These are phyloP conservation scores for Oreochromis mossambicus DNA, from an alignment of 2,797 vertebrate genomes.

Conservation along the genomic window DNA sequence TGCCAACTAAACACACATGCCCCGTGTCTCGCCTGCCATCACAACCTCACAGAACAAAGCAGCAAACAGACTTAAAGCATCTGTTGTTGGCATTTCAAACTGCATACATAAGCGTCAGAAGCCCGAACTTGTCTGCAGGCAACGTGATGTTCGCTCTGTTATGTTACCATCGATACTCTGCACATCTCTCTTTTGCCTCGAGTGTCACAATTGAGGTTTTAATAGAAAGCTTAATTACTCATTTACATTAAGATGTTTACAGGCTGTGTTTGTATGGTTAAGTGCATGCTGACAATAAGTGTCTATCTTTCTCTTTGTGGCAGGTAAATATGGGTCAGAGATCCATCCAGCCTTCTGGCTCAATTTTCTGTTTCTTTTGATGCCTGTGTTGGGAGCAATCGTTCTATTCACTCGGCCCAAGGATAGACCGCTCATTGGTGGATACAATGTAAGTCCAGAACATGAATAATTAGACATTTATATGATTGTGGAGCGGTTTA, in stretches of 20 bases:
- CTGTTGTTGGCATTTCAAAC: constrained; percentile 58
- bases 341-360: constrained; percentile 84
- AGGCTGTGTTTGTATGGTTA: background rate
- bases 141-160: constrained; percentile 3
- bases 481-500: background rate
- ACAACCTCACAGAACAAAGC: constrained; percentile 44
- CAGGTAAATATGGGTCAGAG: constrained; percentile 89
- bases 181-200: background rate
- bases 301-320: background rate
- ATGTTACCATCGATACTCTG: background rate
- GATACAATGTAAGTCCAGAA: constrained; percentile 72
- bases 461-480: background rate
- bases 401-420: constrained; percentile 78
- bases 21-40: background rate
- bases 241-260: background rate
- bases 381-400: constrained; percentile 79
- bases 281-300: background rate
- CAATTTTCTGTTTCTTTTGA: constrained; percentile 81
- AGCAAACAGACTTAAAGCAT: constrained; percentile 37
- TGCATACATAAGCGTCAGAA: constrained; percentile 29
- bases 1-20: constrained; percentile 28
- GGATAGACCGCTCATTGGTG: constrained; percentile 59
- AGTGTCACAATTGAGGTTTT: background rate
- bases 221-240: background rate
- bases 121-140: constrained; percentile 31